phyloP scores from a whole-genome alignment of 2,113 vertebrate genomes.

The Psittacara wagleri region DNA sequence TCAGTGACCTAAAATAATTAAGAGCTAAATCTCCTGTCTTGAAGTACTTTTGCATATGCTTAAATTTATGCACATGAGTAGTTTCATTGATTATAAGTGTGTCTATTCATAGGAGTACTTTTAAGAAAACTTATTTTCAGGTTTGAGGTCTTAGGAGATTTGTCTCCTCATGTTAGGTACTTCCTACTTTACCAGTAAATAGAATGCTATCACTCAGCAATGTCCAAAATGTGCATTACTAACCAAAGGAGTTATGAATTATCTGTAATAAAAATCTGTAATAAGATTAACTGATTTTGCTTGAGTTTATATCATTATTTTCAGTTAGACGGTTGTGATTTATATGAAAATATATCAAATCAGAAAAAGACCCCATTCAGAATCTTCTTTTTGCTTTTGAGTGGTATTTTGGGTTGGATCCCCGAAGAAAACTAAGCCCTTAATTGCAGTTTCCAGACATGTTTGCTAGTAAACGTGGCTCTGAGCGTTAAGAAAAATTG shows the following conservation, averaged over 20 bases:
- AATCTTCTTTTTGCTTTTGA: not conserved
- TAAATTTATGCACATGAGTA: not conserved
- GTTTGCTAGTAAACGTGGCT: not conserved
- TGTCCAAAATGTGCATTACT: not conserved
- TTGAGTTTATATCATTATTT: not conserved
- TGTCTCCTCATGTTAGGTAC: not conserved
- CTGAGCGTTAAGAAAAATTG: not conserved
- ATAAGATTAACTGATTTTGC: not conserved
- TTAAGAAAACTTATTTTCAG: not conserved
- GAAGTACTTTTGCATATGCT: slow-evolving; percentile 22
- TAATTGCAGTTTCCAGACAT: not conserved
- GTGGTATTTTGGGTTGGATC: not conserved
- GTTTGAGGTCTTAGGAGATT: not conserved
- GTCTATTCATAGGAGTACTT: not conserved
- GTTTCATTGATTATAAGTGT: not conserved
- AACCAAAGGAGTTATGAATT: not conserved
- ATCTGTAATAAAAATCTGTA: not conserved
- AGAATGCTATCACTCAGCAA: not conserved
- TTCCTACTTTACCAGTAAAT: not conserved
- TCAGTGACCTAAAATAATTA: slow-evolving; percentile 54
- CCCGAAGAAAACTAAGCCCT: not conserved
- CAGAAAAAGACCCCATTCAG: not conserved
- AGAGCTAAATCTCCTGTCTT: slow-evolving; percentile 46
- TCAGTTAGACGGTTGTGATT: not conserved
- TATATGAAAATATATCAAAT: not conserved